Conservation (phyloP, 2,888 invertebrate genomes). For the Andrena minutula region DNA sequence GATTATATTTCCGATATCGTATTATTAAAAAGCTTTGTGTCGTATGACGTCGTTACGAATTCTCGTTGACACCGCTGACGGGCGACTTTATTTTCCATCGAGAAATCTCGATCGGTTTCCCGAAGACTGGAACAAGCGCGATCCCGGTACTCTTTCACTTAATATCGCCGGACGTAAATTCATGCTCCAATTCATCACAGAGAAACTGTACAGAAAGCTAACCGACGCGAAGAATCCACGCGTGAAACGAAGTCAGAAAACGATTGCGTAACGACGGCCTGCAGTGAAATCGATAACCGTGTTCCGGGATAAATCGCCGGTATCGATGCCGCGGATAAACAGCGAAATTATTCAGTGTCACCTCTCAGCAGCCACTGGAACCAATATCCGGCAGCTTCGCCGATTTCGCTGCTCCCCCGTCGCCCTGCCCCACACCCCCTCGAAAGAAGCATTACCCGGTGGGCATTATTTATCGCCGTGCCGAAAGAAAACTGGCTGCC, state of each 20-base stretch:
- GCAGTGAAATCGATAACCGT: constrained; percentile 49
- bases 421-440: neutral
- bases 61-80: neutral
- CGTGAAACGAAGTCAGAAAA: constrained; percentile 48
- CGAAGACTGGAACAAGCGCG: too few species aligned
- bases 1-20: constrained; percentile 43
- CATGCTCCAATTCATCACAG: neutral
- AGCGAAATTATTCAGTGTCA: constrained; percentile 61
- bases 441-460: constrained; percentile 2
- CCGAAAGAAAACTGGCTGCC: constrained; percentile 55
- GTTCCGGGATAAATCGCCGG: constrained; percentile 47
- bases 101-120: too few species aligned
- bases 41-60: neutral
- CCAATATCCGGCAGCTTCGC: constrained; percentile 50
- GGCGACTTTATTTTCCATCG: neutral
- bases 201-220: too few species aligned
- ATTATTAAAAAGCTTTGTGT: constrained; percentile 51
- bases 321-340: constrained; percentile 50
- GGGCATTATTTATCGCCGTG: constrained; percentile 41
- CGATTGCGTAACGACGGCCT: constrained; percentile 38
- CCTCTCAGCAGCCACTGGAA: constrained; percentile 20
- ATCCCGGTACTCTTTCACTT: too few species aligned
- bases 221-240: constrained; percentile 2
- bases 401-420: constrained; percentile 21
- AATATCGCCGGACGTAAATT: too few species aligned